Percentiles rank a stretch among this genome's conserved stretches.
phyloP scores from a whole-genome alignment of 2,113 vertebrate genomes.

The Toxotes jaculatrix region DNA sequence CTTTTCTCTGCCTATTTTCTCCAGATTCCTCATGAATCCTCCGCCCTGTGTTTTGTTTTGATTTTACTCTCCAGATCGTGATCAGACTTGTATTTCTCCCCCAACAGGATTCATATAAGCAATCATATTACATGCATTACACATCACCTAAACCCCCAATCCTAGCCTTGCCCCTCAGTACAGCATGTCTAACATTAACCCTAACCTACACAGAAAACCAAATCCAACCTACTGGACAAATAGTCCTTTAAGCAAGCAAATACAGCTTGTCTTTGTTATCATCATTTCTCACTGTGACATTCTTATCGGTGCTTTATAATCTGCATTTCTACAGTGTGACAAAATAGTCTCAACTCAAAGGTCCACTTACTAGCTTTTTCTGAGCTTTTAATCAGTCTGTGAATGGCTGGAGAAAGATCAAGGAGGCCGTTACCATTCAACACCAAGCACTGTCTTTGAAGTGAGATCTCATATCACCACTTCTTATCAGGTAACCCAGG shows the following conservation, averaged over 20 bases:
- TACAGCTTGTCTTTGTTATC: neutral
- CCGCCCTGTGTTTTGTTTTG: constrained; percentile 1
- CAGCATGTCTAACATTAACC: constrained; percentile 10
- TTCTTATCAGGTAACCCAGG: neutral
- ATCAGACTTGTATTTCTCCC: constrained; percentile 17
- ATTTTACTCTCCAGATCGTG: constrained; percentile 11
- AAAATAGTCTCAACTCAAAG: neutral
- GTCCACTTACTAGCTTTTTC: neutral
- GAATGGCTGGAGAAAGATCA: neutral
- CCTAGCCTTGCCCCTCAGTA: neutral
- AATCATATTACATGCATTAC: neutral
- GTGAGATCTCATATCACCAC: neutral
- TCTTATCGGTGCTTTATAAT: neutral
- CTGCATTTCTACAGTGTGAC: neutral
- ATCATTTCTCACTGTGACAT: no score
- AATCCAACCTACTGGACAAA: no score
- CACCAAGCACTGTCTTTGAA: neutral
- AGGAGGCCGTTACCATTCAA: neutral
- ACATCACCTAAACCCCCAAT: neutral
- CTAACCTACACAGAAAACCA: neutral
- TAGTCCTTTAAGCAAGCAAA: neutral
- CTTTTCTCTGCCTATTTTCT: constrained; percentile 47
- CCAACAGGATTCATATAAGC: neutral
- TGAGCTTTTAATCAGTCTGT: neutral
- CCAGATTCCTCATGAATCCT: constrained; percentile 34